Evolutionary conservation across 2,888 invertebrate species (phyloP).

Genomic region (Rotaria magnacalcarata): DNA sequence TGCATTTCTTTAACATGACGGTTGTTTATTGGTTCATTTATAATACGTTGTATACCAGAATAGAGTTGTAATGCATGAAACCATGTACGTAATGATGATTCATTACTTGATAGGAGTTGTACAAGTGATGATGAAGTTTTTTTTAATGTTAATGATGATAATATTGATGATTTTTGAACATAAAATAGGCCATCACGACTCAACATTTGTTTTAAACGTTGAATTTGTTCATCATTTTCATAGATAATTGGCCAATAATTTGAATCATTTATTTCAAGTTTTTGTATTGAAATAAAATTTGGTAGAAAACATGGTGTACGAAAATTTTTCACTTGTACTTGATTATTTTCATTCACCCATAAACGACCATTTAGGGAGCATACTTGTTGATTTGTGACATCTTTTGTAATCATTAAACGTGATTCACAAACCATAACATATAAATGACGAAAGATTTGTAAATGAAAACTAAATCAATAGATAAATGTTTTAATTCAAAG

Average conservation of each 20-base stretch:
- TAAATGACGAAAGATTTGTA: slow-evolving; percentile 91
- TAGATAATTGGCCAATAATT: neutral
- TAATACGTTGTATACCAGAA: neutral
- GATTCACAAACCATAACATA: slow-evolving; percentile 90
- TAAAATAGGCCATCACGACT: slow-evolving; percentile 25
- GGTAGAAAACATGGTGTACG: slow-evolving; percentile 31
- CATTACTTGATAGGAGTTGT: slow-evolving; percentile 16
- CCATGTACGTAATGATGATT: slow-evolving; percentile 22
- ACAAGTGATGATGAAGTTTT: neutral
- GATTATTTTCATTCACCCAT: slow-evolving; percentile 5
- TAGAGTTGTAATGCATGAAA: slow-evolving; percentile 33
- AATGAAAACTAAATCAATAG: slow-evolving; percentile 71
- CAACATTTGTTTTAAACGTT: slow-evolving; percentile 33
- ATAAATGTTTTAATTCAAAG: too few species aligned
- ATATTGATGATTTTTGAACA: slow-evolving; percentile 32
- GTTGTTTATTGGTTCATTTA: slow-evolving; percentile 28
- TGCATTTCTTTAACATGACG: slow-evolving; percentile 36
- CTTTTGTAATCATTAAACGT: slow-evolving; percentile 77
- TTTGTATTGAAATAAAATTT: slow-evolving; percentile 25
- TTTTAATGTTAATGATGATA: neutral
- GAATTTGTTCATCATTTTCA: neutral
- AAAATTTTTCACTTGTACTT: neutral
- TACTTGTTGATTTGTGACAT: slow-evolving; percentile 63
- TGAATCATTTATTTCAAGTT: neutral
- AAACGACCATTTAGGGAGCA: slow-evolving; percentile 14